Evolutionary conservation across 2,113 vertebrate species (phyloP), one percentile per base, ranked within the genome.

Genomic region (Poecilia latipinna): DNA sequence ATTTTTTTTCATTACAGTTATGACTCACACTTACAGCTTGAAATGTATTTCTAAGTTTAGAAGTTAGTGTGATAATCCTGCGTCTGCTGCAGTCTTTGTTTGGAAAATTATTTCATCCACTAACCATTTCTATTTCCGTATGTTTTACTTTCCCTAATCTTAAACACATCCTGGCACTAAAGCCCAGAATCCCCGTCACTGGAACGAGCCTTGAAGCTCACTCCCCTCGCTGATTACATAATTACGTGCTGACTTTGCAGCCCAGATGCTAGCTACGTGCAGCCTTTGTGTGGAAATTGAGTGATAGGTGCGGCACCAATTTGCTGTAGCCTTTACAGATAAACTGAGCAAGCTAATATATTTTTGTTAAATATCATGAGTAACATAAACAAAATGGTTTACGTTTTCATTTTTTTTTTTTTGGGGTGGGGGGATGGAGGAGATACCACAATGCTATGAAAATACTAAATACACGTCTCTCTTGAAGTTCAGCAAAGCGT

Each of bases 221-320:
- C 33, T 63, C 75, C 72, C 65, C 79, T 76, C 26, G 62, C 70
- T 70, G 68, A 89, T 84, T 89, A 26, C 77, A 83, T 86, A 85
- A 91, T 86, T 70, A 70, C 37, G 44, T 67, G 73, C 84, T 85
- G 73, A 86, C 82, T 84, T 32, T 71, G 82, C 72, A 77, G 68
- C 60, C 69, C 44, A 68, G 57, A 33, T 2, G 24, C 61, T 54
- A 64, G 72, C 68, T 64, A 42, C 1, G 31, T 82, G 60, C 71
- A 82, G 48, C 69, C 67, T 8, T 1, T 17, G 22, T 65, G 48
- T 4, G 26, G 39, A 80, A 81, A 77, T 57, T 75, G 26, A 83
- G 80, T 33, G n/a, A 61, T 62, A 74, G 74, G 37, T 65, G 74
- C 62, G 42, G 74, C 54, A 42, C 51, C 66, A 68, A 73, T 83